Evolutionary conservation across 2,888 invertebrate species (phyloP).

Genomic region (Habroteleia sp.): DNA sequence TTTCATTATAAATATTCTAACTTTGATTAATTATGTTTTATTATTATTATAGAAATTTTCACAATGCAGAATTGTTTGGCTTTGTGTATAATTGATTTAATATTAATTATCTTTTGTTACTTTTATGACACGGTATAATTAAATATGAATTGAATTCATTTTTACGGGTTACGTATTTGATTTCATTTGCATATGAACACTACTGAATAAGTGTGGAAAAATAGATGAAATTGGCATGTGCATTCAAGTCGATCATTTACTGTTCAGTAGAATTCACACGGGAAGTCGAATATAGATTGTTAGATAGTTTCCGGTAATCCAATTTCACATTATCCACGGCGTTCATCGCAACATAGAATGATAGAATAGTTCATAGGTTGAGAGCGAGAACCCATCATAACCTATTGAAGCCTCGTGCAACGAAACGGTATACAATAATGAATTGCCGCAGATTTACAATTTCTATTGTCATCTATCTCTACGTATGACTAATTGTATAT

Average conservation of each 20-base stretch:
- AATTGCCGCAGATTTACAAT: constrained; percentile 64
- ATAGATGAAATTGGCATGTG: constrained; percentile 37
- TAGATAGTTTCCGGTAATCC: constrained; percentile 71
- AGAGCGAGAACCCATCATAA: constrained; percentile 68
- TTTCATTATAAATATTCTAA: no score
- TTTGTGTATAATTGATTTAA: no score
- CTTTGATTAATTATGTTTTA: no score
- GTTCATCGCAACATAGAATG: constrained; percentile 62
- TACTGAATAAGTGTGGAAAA: constrained; percentile 35
- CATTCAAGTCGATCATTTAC: constrained; percentile 59
- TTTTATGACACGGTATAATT: no score
- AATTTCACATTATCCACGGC: constrained; percentile 74
- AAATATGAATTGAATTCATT: no score
- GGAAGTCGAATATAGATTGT: constrained; percentile 65
- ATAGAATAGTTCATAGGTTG: constrained; percentile 59
- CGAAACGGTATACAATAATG: constrained; percentile 69
- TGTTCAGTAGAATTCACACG: constrained; percentile 58
- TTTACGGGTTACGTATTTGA: constrained; percentile 12
- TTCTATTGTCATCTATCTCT: constrained; percentile 70
- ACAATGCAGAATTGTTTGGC: no score
- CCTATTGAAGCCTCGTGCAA: constrained; percentile 66
- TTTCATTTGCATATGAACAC: constrained; percentile 23
- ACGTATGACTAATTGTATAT: constrained; percentile 69
- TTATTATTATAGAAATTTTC: no score
- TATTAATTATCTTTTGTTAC: no score